A percentile compares a stretch with the other conserved stretches of the same genome.
phyloP scores from a whole-genome alignment of 2,113 vertebrate species.

The Chunga burmeisteri region DNA sequence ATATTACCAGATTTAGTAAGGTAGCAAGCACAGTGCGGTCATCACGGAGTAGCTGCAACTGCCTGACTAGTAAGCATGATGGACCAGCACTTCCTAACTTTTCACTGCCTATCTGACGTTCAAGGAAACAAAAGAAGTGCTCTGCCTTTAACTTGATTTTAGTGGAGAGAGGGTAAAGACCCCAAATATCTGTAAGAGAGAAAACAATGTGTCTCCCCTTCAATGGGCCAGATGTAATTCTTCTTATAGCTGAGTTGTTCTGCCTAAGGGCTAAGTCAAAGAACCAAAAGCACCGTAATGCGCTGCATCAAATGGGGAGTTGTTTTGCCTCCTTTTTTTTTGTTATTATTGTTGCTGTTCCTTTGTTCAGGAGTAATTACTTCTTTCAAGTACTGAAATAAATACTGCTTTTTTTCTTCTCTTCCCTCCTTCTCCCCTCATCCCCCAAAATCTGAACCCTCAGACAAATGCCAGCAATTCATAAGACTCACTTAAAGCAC shows the following conservation, averaged over 20 bases:
- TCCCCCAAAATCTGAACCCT: not conserved
- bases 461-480: not conserved
- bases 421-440: not conserved
- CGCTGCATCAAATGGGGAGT: not conserved
- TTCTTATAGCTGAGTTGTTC: accelerated
- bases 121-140: not conserved
- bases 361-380: not conserved
- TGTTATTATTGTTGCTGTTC: not conserved
- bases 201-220: not conserved
- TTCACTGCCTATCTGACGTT: not conserved
- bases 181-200: not conserved
- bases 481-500: not conserved
- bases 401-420: not conserved
- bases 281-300: not conserved
- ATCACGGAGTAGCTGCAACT: not conserved
- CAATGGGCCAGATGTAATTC: not conserved
- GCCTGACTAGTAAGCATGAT: not conserved
- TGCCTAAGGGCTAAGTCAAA: not conserved
- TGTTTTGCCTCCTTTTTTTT: not conserved
- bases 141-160: not conserved
- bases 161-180: not conserved
- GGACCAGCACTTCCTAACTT: not conserved
- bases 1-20: not conserved
- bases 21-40: not conserved
- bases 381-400: not conserved